phyloP scores from a whole-genome alignment of 2,113 vertebrate genomes.

The Haemorhous mexicanus region DNA sequence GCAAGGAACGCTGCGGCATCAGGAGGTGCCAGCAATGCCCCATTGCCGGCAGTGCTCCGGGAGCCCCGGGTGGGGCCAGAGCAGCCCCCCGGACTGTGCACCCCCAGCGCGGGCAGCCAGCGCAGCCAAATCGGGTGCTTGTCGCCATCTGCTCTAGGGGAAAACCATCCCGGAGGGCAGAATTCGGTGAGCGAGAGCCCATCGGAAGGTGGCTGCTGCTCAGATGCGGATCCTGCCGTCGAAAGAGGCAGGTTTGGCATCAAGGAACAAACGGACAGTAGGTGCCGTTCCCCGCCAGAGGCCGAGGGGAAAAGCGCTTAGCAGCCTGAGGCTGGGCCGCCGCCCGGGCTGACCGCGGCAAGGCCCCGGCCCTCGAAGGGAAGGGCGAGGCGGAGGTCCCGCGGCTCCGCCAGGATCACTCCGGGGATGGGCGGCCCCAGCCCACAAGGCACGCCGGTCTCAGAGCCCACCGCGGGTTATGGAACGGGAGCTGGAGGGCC shows the following conservation, averaged over 20 bases:
- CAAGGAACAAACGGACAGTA: neutral
- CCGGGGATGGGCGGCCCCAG: no score
- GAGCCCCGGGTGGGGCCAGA: rapidly evolving
- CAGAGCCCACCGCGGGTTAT: neutral
- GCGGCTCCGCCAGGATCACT: no score
- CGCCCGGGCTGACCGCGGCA: no score
- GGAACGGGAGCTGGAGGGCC: no score
- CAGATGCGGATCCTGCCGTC: neutral
- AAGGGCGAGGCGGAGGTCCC: neutral
- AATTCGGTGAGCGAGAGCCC: rapidly evolving
- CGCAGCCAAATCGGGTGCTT: neutral
- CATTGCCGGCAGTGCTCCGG: rapidly evolving
- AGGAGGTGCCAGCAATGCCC: neutral
- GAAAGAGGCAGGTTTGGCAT: rapidly evolving
- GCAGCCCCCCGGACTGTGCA: neutral
- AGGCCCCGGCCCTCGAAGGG: neutral
- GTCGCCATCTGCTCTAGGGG: rapidly evolving
- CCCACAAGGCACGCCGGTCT: no score
- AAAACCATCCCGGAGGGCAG: rapidly evolving
- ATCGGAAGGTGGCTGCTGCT: neutral
- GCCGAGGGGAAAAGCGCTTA: rapidly evolving
- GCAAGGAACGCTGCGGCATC: rapidly evolving
- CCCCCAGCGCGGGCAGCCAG: rapidly evolving
- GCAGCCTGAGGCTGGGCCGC: no score
- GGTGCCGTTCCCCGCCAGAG: rapidly evolving